Conservation (phyloP, 64 coral and sea anemone genomes). For the Montipora efflorescens region DNA sequence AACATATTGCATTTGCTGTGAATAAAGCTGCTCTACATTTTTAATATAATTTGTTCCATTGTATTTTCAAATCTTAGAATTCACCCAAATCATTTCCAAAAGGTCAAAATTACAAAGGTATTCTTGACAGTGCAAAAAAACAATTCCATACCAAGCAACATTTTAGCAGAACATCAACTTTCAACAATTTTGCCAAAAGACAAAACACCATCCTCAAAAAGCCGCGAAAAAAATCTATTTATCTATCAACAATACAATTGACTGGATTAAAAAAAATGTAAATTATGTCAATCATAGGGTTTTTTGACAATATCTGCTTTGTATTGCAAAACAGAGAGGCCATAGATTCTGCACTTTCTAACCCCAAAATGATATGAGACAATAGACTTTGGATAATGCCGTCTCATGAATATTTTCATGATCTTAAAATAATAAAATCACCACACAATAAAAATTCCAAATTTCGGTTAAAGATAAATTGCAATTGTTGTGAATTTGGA, state of each 20-base stretch:
- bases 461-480: neutral
- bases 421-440: neutral
- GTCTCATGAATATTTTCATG: slow-evolving; percentile 29
- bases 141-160: too few relatives aligned
- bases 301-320: slow-evolving; percentile 11
- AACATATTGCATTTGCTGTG: neutral
- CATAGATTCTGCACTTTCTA: neutral
- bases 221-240: neutral
- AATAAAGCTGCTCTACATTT: neutral
- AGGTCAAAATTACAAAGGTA: neutral
- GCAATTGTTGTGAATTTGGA: neutral
- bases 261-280: neutral
- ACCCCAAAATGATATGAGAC: neutral
- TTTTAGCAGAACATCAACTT: neutral
- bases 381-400: slow-evolving; percentile 6
- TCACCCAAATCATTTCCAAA: neutral
- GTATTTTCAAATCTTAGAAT: neutral
- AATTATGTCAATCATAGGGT: neutral
- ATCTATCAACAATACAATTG: slow-evolving; percentile 24
- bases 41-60: neutral
- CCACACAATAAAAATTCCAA: neutral
- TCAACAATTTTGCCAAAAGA: neutral
- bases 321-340: neutral
- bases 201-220: too few relatives aligned
- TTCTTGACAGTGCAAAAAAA: neutral